phyloP scores from a whole-genome alignment of 2,797 vertebrate genomes.

The Micrastur ruficollis region DNA sequence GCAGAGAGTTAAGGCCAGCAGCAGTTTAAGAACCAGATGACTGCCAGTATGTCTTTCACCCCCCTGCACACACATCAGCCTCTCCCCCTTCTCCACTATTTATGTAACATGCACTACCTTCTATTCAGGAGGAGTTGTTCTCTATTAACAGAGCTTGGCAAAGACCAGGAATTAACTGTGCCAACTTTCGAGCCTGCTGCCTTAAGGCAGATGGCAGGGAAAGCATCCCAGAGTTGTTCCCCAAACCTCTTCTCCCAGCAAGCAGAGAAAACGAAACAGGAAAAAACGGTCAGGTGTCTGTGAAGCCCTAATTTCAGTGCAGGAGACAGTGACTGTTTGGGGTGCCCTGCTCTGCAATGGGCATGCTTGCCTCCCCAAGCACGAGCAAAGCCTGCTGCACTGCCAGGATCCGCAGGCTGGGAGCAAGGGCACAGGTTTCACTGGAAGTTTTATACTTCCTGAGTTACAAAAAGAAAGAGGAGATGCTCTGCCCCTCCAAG shows the following conservation, averaged over 20 bases:
- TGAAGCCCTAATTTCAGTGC: not conserved
- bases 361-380: not conserved
- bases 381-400: not conserved
- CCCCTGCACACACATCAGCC: not conserved
- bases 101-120: not conserved
- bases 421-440: not conserved
- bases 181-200: not conserved
- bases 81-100: not conserved
- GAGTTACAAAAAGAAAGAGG: not conserved
- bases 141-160: conserved; percentile 62
- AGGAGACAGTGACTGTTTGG: not conserved
- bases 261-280: not conserved
- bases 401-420: not conserved
- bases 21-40: not conserved
- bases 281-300: not conserved
- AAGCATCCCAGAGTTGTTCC: not conserved
- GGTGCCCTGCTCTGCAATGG: not conserved
- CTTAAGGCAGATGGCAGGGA: conserved; percentile 58
- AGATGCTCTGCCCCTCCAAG: not conserved
- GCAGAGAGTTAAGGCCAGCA: not conserved
- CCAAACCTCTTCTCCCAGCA: not conserved
- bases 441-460: not conserved
- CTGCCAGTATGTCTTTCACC: not conserved
- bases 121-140: not conserved
- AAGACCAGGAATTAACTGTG: not conserved